Percentiles rank a stretch among this genome's conserved stretches.
phyloP scores from a whole-genome alignment of 2,888 invertebrate species.

The Cataglyphis cursor region DNA sequence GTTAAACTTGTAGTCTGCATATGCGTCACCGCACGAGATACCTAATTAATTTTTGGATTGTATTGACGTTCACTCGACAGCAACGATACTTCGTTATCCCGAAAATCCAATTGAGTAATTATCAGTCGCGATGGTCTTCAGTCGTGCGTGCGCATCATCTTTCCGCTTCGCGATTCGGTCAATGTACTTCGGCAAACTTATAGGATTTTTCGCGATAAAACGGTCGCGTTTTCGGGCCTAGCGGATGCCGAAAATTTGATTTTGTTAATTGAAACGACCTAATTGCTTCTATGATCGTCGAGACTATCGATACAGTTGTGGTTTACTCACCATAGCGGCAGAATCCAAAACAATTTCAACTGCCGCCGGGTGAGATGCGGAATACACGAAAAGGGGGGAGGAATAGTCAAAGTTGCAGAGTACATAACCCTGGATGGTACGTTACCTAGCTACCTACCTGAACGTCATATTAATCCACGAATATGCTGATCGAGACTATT shows the following conservation, averaged over 20 bases:
- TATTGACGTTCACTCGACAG: conserved; percentile 30
- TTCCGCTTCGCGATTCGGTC: conserved; percentile 57
- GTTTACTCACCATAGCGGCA: conserved; percentile 33
- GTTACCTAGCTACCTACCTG: conserved; percentile 52
- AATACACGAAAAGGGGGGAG: background rate
- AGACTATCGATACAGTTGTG: conserved; percentile 67
- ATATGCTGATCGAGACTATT: conserved; percentile 64
- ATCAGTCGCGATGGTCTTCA: conserved; percentile 53
- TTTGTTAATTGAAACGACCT: conserved; percentile 74
- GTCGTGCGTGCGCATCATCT: conserved; percentile 36
- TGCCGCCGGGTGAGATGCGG: conserved; percentile 32
- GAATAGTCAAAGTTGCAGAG: conserved; percentile 51
- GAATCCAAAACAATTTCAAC: conserved; percentile 61
- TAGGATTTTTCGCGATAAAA: conserved; percentile 66
- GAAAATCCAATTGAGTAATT: conserved; percentile 66
- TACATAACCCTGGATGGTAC: conserved; percentile 38
- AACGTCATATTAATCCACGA: conserved; percentile 60
- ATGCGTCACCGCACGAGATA: conserved; percentile 3
- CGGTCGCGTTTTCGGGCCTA: conserved; percentile 62
- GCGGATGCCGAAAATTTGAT: conserved; percentile 70
- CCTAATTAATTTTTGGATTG: conserved; percentile 33
- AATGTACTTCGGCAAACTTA: conserved; percentile 18
- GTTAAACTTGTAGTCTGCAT: background rate
- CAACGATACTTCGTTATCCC: conserved; percentile 54
- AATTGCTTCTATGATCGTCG: conserved; percentile 63